A percentile compares a stretch with the other conserved stretches of the same genome.
Conservation (phyloP, 2,888 invertebrate species). For the Deroplatys truncata region DNA sequence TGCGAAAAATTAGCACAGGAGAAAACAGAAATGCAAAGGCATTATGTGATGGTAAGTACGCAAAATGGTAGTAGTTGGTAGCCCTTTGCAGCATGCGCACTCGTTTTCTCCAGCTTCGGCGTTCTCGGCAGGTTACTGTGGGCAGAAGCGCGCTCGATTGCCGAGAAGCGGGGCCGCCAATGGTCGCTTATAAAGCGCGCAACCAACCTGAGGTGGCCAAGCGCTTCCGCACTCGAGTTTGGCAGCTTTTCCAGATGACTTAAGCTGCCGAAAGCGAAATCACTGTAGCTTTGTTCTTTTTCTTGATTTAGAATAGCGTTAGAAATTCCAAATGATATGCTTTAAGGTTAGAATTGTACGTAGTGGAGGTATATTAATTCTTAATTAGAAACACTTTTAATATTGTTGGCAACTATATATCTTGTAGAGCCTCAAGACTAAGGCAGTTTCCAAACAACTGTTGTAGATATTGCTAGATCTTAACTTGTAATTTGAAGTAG, state of each 20-base stretch:
- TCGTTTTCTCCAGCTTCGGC: not conserved
- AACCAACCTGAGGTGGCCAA: no score
- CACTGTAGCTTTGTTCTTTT: not conserved
- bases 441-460: no score
- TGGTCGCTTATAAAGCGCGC: not conserved
- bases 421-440: no score
- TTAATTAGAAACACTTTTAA: no score
- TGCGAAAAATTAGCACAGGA: conserved; percentile 81
- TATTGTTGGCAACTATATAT: no score
- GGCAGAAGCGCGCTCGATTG: not conserved
- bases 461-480: no score
- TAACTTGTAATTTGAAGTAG: no score
- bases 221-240: not conserved
- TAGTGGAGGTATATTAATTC: no score
- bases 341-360: no score
- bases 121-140: not conserved
- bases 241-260: no score
- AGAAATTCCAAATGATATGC: no score
- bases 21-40: conserved; percentile 84
- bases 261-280: not conserved
- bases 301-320: no score
- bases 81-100: not conserved
- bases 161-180: not conserved
- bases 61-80: not conserved
- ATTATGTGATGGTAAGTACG: conserved; percentile 78